Conservation (phyloP, 2,888 invertebrate species). For the Chymomyza fuscimana region DNA sequence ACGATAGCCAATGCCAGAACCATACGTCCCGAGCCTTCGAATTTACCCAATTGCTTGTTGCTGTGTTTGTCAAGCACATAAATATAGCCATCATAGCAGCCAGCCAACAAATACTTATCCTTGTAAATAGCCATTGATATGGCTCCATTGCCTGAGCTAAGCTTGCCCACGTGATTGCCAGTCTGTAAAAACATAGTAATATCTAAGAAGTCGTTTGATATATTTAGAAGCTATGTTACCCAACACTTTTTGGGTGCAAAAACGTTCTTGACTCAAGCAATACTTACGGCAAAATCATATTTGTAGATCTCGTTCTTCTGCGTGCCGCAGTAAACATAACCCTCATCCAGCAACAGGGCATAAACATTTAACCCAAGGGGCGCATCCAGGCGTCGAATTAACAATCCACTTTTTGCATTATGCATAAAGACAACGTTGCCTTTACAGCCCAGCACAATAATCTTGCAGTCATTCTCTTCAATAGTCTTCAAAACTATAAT, state of each 20-base stretch:
- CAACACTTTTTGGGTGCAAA: too few species aligned
- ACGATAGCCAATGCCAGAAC: slow-evolving; percentile 86
- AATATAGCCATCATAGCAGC: slow-evolving; percentile 89
- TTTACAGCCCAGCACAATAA: slow-evolving; percentile 84
- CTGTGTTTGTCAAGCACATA: slow-evolving; percentile 83
- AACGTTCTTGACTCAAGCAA: not conserved
- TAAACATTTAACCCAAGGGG: slow-evolving; percentile 84
- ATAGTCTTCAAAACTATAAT: slow-evolving; percentile 86
- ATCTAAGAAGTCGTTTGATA: not conserved
- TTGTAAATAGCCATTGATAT: slow-evolving; percentile 85
- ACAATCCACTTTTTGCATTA: slow-evolving; percentile 86
- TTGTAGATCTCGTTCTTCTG: slow-evolving; percentile 86
- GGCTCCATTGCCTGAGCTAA: slow-evolving; percentile 86
- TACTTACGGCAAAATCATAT: slow-evolving; percentile 87
- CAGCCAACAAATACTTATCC: slow-evolving; percentile 84
- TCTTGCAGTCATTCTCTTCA: slow-evolving; percentile 86
- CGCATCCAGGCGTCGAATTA: slow-evolving; percentile 83
- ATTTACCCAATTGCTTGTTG: slow-evolving; percentile 82
- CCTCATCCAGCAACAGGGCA: slow-evolving; percentile 85
- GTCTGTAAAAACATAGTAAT: slow-evolving; percentile 81
- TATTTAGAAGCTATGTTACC: not conserved
- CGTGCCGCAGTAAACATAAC: slow-evolving; percentile 88
- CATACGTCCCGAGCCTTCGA: slow-evolving; percentile 86
- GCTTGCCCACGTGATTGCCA: slow-evolving; percentile 83
- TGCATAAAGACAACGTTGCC: slow-evolving; percentile 86